Percentiles rank a stretch among this genome's conserved stretches.
Conservation (phyloP, 2,888 invertebrate genomes). For the Ramazzottius varieornatus region DNA sequence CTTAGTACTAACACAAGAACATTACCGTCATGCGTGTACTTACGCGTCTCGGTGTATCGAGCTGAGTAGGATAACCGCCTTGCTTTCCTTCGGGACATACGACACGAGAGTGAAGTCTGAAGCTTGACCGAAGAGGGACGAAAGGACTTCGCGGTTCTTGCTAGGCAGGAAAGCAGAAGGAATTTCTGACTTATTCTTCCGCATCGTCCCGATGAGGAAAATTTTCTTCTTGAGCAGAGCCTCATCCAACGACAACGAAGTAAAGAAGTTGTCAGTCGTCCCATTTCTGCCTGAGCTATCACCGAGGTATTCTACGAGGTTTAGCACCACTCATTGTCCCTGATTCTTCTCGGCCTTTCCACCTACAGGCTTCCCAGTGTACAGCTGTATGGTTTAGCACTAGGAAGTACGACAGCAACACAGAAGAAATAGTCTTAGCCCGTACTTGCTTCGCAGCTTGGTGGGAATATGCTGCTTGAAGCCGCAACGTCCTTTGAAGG, state of each 20-base stretch:
- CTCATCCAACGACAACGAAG: too few relatives aligned
- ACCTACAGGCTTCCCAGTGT: too few relatives aligned
- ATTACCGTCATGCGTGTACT: too few relatives aligned
- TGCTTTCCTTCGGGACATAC: not conserved
- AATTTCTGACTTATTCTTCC: not conserved
- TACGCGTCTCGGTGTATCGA: not conserved
- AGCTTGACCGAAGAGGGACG: not conserved
- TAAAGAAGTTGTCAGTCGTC: not conserved
- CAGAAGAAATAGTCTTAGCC: too few relatives aligned
- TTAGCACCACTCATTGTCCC: not conserved
- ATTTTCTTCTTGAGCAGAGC: too few relatives aligned
- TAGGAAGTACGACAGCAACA: too few relatives aligned
- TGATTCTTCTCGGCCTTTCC: too few relatives aligned
- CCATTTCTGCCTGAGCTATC: not conserved
- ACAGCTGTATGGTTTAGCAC: too few relatives aligned
- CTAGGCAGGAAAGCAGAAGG: not conserved
- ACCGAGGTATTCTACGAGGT: not conserved
- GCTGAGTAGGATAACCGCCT: not conserved
- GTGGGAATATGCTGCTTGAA: not conserved
- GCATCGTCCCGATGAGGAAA: too few relatives aligned
- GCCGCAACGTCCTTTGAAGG: too few relatives aligned
- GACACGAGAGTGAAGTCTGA: not conserved
- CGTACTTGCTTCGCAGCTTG: not conserved
- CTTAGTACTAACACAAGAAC: too few relatives aligned
- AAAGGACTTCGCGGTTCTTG: not conserved